Conservation (phyloP, 2,888 invertebrate species). For the Volucella inanis region DNA sequence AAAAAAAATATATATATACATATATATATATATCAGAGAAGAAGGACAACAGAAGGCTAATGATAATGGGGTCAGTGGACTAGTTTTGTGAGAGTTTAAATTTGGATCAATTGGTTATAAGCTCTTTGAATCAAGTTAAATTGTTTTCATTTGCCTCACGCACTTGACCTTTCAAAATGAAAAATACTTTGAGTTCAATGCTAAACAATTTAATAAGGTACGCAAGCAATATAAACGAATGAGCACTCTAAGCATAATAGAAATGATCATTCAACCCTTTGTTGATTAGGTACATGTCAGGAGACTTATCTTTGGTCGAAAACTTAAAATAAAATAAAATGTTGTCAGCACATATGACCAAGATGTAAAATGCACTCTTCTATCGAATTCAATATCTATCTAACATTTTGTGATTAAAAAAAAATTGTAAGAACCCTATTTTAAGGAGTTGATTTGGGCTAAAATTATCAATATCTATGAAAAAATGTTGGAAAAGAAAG, state of each 20-base stretch:
- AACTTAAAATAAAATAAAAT: neutral
- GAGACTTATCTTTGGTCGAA: neutral
- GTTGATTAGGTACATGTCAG: neutral
- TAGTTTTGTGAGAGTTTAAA: conserved; percentile 29
- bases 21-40: too few species aligned
- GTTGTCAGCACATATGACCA: conserved; percentile 25
- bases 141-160: conserved; percentile 42
- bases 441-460: conserved; percentile 2
- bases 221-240: conserved; percentile 9
- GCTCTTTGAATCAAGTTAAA: conserved; percentile 46
- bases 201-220: conserved; percentile 37
- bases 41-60: conserved; percentile 15
- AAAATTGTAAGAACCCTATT: conserved; percentile 8
- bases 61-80: conserved; percentile 62
- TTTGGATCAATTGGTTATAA: conserved; percentile 59
- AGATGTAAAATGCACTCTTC: neutral
- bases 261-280: conserved; percentile 15
- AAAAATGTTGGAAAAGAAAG: neutral
- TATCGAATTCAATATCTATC: neutral
- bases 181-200: conserved; percentile 62
- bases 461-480: neutral
- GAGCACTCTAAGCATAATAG: neutral
- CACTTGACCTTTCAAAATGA: conserved; percentile 62
- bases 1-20: too few species aligned
- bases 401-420: neutral